Percentiles rank a stretch among this genome's conserved stretches.
Conservation (phyloP, 2,888 invertebrate species). For the Pardosa pseudoannulata region DNA sequence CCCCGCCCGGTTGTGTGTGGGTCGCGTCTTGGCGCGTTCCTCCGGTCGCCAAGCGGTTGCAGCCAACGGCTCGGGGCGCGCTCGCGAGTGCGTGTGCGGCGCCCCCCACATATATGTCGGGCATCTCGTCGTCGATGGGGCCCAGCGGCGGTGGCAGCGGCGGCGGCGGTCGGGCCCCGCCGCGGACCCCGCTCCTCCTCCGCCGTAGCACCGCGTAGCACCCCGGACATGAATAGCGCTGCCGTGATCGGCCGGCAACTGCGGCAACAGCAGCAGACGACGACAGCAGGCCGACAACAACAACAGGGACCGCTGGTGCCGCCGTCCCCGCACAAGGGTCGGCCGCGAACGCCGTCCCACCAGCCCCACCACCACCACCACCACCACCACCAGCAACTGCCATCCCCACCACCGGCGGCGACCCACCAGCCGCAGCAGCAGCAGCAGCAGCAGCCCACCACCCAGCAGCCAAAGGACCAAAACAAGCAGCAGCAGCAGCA, state of each 20-base stretch:
- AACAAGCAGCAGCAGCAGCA: constrained; percentile 48
- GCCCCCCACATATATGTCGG: constrained; percentile 44
- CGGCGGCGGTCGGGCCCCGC: constrained; percentile 57
- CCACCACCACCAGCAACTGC: constrained; percentile 57
- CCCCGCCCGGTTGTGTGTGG: constrained; percentile 5
- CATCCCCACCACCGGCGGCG: constrained; percentile 44
- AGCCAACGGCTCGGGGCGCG: not conserved
- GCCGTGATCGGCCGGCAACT: constrained; percentile 75
- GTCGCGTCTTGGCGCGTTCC: not conserved
- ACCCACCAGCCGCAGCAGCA: constrained; percentile 30
- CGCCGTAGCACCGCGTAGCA: constrained; percentile 44
- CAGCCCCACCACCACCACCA: constrained; percentile 50
- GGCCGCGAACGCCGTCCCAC: constrained; percentile 74
- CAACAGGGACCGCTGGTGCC: constrained; percentile 72
- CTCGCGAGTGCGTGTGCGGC: constrained; percentile 43
- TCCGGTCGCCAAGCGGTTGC: not conserved
- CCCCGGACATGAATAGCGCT: constrained; percentile 74
- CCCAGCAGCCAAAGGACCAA: constrained; percentile 28
- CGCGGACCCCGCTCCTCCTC: constrained; percentile 44
- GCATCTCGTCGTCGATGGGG: constrained; percentile 58
- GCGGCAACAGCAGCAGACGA: constrained; percentile 74
- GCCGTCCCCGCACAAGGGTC: constrained; percentile 71
- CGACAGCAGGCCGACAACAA: constrained; percentile 72
- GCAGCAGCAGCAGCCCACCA: constrained; percentile 27
- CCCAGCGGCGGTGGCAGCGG: constrained; percentile 49